Evolutionary conservation across 2,113 vertebrate genomes (phyloP).

Genomic region (Xiphophorus couchianus): DNA sequence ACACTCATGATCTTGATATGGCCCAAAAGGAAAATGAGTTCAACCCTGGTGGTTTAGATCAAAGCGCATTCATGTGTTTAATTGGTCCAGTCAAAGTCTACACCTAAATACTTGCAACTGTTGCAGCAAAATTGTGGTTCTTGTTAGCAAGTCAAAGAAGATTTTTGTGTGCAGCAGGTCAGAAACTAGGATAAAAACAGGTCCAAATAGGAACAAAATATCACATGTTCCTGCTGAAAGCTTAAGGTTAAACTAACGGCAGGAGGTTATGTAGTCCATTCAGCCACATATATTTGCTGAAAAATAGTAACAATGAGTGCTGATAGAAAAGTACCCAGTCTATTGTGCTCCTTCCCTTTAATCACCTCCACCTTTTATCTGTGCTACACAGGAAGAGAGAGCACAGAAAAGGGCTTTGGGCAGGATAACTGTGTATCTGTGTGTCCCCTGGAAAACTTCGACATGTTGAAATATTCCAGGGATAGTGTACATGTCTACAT

Average conservation of each 20-base stretch:
- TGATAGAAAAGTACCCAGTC: constrained; percentile 46
- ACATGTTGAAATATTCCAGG: constrained; percentile 54
- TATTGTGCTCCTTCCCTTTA: constrained; percentile 58
- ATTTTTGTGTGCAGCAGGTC: neutral
- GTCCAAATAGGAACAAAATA: constrained; percentile 1
- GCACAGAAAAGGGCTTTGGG: constrained; percentile 23
- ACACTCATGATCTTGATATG: no score
- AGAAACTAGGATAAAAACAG: constrained; percentile 12
- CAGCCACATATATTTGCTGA: constrained; percentile 32
- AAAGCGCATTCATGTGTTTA: no score
- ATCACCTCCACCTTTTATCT: constrained; percentile 69
- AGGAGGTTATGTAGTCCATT: constrained; percentile 32
- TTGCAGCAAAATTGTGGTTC: no score
- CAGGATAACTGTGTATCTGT: constrained; percentile 22
- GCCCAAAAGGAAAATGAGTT: no score
- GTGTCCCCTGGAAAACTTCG: constrained; percentile 7
- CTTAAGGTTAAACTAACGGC: constrained; percentile 35
- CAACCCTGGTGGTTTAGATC: no score
- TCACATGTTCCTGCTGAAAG: neutral
- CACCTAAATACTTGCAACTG: neutral
- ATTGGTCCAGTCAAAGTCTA: neutral
- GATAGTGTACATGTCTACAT: constrained; percentile 52
- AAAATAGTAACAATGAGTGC: constrained; percentile 39
- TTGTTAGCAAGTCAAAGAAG: no score
- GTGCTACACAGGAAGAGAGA: constrained; percentile 33